These are phyloP conservation scores for Idaea biselata DNA, from an alignment of 2,888 invertebrate genomes.

Conservation along the genomic window DNA sequence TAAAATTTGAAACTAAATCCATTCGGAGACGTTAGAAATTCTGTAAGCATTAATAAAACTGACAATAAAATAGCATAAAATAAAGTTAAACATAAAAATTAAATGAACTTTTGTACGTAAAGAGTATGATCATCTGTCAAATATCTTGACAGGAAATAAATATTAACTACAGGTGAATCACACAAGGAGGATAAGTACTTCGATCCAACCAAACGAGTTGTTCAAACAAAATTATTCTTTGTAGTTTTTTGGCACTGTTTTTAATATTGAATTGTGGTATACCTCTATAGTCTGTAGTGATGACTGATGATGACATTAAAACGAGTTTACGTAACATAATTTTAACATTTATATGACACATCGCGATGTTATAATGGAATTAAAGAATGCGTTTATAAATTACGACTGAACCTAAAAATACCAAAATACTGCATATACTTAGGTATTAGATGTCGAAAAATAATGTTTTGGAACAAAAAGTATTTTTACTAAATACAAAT, in stretches of 20 bases:
- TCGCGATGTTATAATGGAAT: constrained; percentile 43
- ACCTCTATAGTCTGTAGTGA: constrained; percentile 30
- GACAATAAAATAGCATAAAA: not conserved
- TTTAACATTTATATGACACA: constrained; percentile 48
- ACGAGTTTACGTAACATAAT: constrained; percentile 14
- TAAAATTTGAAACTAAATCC: not conserved
- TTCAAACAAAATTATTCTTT: constrained; percentile 58
- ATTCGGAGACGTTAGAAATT: not conserved
- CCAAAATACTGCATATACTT: too few species aligned
- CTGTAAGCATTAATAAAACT: not conserved
- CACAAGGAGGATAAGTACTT: not conserved
- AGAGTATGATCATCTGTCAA: not conserved
- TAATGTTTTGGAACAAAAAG: too few species aligned
- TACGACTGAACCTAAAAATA: too few species aligned
- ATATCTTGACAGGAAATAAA: constrained; percentile 4
- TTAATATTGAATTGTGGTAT: constrained; percentile 43
- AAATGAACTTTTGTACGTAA: not conserved
- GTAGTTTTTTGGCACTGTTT: constrained; percentile 58
- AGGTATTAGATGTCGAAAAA: too few species aligned
- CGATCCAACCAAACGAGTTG: constrained; percentile 10
- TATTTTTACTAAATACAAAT: too few species aligned
- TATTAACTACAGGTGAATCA: not conserved
- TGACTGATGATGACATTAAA: constrained; percentile 20
- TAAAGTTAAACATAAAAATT: not conserved
- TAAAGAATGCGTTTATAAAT: too few species aligned